phyloP scores from a whole-genome alignment of 2,797 vertebrate species.

The Liasis olivaceus region DNA sequence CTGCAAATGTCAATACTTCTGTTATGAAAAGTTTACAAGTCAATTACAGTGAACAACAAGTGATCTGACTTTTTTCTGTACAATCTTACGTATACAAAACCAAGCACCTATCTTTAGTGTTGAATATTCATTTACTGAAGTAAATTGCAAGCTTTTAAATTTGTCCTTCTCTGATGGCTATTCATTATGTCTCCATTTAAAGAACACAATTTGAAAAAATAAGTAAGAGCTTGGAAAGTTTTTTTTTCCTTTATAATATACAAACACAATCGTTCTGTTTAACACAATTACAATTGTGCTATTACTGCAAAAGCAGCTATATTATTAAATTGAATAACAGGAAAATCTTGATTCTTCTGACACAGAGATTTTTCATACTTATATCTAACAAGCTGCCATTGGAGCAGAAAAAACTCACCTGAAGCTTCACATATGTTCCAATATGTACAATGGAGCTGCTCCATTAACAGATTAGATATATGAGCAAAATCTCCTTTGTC shows the following conservation, averaged over 20 bases:
- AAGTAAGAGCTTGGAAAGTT: not conserved
- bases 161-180: not conserved
- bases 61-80: accelerated
- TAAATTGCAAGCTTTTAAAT: conserved; percentile 13
- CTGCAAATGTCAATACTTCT: conserved; percentile 3
- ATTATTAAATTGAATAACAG: not conserved
- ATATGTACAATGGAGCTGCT: no score
- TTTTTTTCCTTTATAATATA: not conserved
- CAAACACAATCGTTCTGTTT: not conserved
- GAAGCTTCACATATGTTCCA: not conserved
- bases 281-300: not conserved
- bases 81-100: not conserved
- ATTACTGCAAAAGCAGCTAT: conserved; percentile 31
- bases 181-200: conserved; percentile 1
- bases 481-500: not conserved
- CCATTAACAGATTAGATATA: not conserved
- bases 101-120: not conserved
- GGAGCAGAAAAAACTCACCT: not conserved
- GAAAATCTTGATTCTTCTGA: conserved; percentile 27
- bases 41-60: not conserved
- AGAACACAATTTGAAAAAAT: not conserved
- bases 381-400: not conserved
- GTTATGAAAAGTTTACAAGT: conserved; percentile 8
- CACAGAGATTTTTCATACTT: not conserved
- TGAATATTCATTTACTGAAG: not conserved